Base-by-base conservation (phyloP, 2,888 invertebrate species). In the Andrena praecox region DNA sequence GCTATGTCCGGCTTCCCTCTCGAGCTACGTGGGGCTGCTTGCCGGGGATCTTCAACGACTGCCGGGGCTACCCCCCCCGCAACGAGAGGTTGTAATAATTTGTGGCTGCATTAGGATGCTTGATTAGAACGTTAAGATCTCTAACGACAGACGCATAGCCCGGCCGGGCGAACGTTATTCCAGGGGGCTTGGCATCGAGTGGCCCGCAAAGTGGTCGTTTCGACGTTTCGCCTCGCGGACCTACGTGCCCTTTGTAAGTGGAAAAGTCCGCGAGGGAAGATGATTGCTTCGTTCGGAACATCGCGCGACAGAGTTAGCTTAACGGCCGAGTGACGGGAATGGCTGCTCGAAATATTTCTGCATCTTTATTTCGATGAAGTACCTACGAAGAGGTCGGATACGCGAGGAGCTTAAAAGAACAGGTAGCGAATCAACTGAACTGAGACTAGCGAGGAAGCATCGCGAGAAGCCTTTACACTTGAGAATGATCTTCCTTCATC, bases 11-110 rank as follows among this genome's bases (percentile, higher is more conserved):
- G 69, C 50, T 42, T 60, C 27, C 73, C 54, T 29, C 33, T 42
- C 27, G 24, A 24, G 12, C 56, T 29, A 91, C 94, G 90, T 76
- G 91, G 91, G 91, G 12, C 88, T 94, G 94, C 95, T 94, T 68
- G 60, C 78, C 73, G 29, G 50, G 66, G 82, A 82, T 78, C 82
- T 79, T 84, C 76, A 27, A 70, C 76, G 79, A 76, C 75, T 73
- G 29, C 50, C 50, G 12, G 31, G 48, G 35, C 2, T 20, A 20
- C 20, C 20, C 20, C 54, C 16, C 16, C 63, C 42, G 48, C 67
- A 77, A 82, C 70, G 81, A 77, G 71, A 82, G 82, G 64, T 82
- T 79, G 74, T 79, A 79, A 82, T 82, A 75, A 82, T 82, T 84
- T 82, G 82, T 76, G 82, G 82, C 79, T 73, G 62, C 78, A 84